Conservation (phyloP, 2,113 vertebrate genomes). For the Planiliza haematocheilus region DNA sequence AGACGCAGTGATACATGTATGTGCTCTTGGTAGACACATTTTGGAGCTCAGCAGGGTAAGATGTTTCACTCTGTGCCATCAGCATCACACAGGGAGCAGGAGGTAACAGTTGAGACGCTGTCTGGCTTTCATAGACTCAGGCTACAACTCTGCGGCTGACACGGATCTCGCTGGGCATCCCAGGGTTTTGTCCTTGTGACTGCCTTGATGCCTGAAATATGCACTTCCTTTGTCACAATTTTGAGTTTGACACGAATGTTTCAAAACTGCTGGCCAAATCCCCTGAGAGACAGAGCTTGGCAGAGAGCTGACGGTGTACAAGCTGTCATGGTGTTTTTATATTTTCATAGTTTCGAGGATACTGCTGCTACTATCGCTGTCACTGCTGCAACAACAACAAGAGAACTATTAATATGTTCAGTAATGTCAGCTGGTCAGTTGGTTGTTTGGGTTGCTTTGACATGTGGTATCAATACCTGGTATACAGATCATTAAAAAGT, state of each 20-base stretch:
- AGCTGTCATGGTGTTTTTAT: conserved; percentile 36
- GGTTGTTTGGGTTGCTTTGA: background rate
- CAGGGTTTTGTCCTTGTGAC: conserved; percentile 48
- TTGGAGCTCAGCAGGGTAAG: conserved; percentile 14
- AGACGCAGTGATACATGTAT: background rate
- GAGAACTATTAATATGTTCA: background rate
- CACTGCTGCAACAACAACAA: conserved; percentile 1
- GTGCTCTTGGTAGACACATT: conserved; percentile 4
- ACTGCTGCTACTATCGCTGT: background rate
- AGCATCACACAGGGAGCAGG: conserved; percentile 13
- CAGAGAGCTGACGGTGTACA: conserved; percentile 28
- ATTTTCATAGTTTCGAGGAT: conserved; percentile 12
- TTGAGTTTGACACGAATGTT: conserved; percentile 30
- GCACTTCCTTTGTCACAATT: conserved; percentile 47
- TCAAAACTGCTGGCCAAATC: conserved; percentile 30
- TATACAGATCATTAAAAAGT: background rate
- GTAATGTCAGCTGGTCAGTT: background rate
- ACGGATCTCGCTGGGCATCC: conserved; percentile 38
- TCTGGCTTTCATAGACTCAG: conserved; percentile 46
- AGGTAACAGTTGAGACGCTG: conserved; percentile 17
- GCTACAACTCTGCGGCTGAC: conserved; percentile 41
- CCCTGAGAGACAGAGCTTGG: conserved; percentile 17
- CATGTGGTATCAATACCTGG: background rate
- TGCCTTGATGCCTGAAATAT: conserved; percentile 47
- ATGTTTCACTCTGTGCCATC: conserved; percentile 43